Percentiles rank a stretch among this genome's conserved stretches.
phyloP scores from a whole-genome alignment of 2,888 invertebrate species.

The Apamea epomidion region DNA sequence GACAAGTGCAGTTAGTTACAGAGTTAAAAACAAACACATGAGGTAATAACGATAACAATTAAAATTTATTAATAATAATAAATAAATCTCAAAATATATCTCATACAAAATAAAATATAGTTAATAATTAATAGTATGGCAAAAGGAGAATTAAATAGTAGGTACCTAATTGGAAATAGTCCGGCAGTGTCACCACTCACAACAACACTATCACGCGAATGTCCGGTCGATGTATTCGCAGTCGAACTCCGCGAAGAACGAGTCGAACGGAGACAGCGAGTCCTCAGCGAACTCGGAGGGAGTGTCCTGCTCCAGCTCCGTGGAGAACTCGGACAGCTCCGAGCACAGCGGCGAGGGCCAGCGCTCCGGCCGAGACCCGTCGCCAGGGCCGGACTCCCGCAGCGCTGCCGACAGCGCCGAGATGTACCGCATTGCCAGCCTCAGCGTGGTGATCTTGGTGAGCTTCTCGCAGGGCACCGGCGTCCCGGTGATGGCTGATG shows the following conservation, averaged over 20 bases:
- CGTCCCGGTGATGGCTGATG: conserved; percentile 88
- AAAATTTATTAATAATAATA: conserved; percentile 86
- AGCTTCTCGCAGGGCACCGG: conserved; percentile 93
- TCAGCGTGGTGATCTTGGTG: conserved; percentile 96
- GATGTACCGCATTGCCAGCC: conserved; percentile 97
- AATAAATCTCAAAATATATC: conserved; percentile 82
- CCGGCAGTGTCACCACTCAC: conserved; percentile 73
- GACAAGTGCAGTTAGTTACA: conserved; percentile 28
- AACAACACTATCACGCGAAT: conserved; percentile 86
- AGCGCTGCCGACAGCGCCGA: conserved; percentile 93
- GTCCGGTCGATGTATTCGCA: conserved; percentile 88
- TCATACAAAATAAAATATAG: conserved; percentile 80
- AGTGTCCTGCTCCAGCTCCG: conserved; percentile 86
- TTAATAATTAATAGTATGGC: conserved; percentile 87
- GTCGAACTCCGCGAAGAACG: conserved; percentile 89
- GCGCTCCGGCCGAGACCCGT: conserved; percentile 77
- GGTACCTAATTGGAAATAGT: conserved; percentile 79
- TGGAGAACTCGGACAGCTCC: conserved; percentile 89
- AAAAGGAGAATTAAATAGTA: conserved; percentile 79
- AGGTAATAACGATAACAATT: conserved; percentile 84
- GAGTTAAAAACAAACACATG: conserved; percentile 70
- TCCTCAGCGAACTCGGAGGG: conserved; percentile 89
- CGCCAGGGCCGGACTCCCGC: conserved; percentile 81
- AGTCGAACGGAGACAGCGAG: conserved; percentile 91
- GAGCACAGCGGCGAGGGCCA: conserved; percentile 88